A percentile compares a stretch with the other conserved stretches of the same genome.
Conservation (phyloP, 2,888 invertebrate species). For the Limnephilus marmoratus region DNA sequence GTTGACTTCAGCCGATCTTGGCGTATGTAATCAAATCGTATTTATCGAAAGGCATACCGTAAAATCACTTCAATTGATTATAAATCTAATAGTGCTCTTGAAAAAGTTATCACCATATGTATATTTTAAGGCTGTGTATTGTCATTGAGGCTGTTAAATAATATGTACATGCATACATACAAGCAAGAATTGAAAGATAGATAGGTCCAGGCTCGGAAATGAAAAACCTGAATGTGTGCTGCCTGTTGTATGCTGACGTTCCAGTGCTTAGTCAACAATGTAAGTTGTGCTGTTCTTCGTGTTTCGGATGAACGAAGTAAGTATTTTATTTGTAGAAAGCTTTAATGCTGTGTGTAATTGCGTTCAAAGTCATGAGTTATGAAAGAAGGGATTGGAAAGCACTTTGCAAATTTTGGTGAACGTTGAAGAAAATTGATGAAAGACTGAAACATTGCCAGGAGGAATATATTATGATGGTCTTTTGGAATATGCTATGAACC, state of each 20-base stretch:
- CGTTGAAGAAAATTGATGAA: no score
- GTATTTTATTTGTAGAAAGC: neutral
- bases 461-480: no score
- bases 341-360: no score
- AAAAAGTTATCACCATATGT: neutral
- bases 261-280: neutral
- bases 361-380: neutral
- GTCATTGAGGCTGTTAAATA: neutral
- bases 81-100: neutral
- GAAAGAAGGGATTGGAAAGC: neutral
- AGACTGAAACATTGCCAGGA: no score
- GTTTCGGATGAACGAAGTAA: neutral
- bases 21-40: neutral
- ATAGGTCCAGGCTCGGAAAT: neutral
- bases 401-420: neutral
- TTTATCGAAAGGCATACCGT: neutral
- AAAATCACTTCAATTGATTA: neutral
- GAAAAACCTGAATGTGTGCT: neutral
- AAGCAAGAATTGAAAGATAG: neutral
- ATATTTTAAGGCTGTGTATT: neutral
- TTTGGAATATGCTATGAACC: no score
- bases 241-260: neutral
- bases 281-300: neutral
- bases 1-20: conserved; percentile 32
- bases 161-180: neutral